Evolutionary conservation across 2,888 invertebrate species (phyloP), one percentile per base, ranked within the genome.

Genomic region (Metellina segmentata): DNA sequence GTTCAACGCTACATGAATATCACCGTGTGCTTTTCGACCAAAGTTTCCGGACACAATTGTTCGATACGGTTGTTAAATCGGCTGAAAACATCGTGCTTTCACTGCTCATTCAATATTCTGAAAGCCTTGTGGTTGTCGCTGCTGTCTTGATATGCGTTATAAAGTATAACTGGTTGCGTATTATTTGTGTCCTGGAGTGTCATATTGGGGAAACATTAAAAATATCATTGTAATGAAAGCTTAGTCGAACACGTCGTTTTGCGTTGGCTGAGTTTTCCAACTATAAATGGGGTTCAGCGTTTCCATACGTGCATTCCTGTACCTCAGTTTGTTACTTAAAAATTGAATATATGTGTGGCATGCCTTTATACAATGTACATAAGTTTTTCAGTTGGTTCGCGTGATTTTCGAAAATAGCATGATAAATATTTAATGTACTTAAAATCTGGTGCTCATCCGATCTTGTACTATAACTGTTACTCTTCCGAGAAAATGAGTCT

Each of bases 11-110:
- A 74, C 19, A 48, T 85, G 83, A 89, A 89, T 89, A 85, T 87
- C 79, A 85, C 89, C 82, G 81, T 81, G 90, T 79, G 78, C 85
- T 90, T 82, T 85, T 85, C 34, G 79, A 87, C 79, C 71, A 87
- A 72, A 79, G 70, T 79, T 20, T 87, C 71, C 52, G 52, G 34
- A 77, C 19, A 49, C 71, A 52, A 34, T 83, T 81, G 48, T 52
- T 75, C 48, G 34, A 20, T 20, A 72, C 20, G 53, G 34, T 69
- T 78, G 71, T 69, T n/a, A 72, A 81, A 48, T 48, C 34, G 9
- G 53, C 71, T 52, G 52, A 61, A 81, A 85, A 34, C 77, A 85
- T 75, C 20, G 69, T 52, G 81, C 90, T 90, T 90, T 90, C 90
- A 81, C 20, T 85, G 90, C 90, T 90, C 90, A 90, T 72, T 81